phyloP scores from a whole-genome alignment of 1,140 invertebrate genomes.

The Tetragonula clypearis region DNA sequence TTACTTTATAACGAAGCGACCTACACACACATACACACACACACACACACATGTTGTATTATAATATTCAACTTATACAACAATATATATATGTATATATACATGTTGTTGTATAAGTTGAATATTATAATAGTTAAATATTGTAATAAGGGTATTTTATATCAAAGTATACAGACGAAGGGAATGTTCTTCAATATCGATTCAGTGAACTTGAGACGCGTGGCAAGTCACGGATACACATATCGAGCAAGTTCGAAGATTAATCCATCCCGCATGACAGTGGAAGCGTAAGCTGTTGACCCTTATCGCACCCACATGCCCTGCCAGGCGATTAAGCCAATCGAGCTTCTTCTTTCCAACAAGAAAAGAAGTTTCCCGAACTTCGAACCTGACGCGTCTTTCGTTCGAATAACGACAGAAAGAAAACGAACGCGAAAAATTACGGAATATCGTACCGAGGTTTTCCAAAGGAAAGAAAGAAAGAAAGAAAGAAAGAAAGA shows the following conservation, averaged over 20 bases:
- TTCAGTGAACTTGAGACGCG: not conserved
- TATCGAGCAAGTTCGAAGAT: not conserved
- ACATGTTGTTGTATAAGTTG: no score
- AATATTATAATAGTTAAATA: no score
- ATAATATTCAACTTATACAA: no score
- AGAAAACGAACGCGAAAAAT: not conserved
- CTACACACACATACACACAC: no score
- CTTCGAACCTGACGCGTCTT: not conserved
- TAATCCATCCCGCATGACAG: constrained; percentile 33
- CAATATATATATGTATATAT: no score
- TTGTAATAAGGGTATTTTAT: no score
- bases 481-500: no score
- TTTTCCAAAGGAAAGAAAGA: not conserved
- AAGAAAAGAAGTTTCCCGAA: not conserved
- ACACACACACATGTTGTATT: no score
- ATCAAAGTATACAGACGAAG: no score
- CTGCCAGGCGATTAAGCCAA: not conserved
- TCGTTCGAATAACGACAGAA: not conserved
- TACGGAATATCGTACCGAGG: not conserved
- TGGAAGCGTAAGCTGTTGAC: not conserved
- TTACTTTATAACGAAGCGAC: no score
- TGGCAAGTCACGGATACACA: no score
- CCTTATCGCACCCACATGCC: constrained; percentile 29
- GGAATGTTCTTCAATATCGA: no score
- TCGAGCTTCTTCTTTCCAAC: not conserved